A percentile compares a stretch with the other conserved stretches of the same genome.
Evolutionary conservation across 2,113 vertebrate genomes (phyloP).

Genomic region (Phalacrocorax aristotelis): DNA sequence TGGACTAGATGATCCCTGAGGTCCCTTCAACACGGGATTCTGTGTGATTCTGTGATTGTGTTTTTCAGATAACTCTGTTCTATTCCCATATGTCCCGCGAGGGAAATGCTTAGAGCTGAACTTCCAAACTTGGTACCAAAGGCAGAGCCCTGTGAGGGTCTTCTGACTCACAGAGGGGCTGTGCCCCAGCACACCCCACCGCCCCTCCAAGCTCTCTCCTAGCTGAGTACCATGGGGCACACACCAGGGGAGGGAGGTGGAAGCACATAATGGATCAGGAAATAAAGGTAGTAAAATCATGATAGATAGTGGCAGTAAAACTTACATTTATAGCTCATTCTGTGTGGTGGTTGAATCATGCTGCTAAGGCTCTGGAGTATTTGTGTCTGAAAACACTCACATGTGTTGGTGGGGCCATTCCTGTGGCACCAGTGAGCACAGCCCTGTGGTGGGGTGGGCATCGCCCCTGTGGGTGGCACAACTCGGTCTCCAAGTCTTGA

Average conservation of each 20-base stretch:
- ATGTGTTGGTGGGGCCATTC: fast-evolving
- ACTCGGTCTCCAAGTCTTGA: fast-evolving
- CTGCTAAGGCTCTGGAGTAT: background rate
- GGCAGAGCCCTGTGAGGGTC: background rate
- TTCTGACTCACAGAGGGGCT: fast-evolving
- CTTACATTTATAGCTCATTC: background rate
- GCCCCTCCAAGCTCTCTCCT: background rate
- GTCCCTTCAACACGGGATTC: no score
- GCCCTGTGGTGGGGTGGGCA: background rate
- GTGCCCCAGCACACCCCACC: background rate
- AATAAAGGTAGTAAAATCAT: background rate
- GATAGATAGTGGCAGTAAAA: background rate
- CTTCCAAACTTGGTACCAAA: background rate
- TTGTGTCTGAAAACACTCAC: background rate
- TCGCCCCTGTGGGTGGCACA: background rate
- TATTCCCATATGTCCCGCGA: background rate
- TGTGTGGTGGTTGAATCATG: background rate
- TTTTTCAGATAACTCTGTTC: background rate
- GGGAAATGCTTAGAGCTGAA: background rate
- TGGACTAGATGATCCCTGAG: no score
- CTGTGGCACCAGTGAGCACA: background rate
- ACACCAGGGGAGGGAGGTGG: fast-evolving
- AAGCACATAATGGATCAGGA: background rate
- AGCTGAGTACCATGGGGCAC: fast-evolving
- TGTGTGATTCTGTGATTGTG: background rate